Conservation (phyloP, 1,140 invertebrate genomes). For the Melipona quadrifasciata region DNA sequence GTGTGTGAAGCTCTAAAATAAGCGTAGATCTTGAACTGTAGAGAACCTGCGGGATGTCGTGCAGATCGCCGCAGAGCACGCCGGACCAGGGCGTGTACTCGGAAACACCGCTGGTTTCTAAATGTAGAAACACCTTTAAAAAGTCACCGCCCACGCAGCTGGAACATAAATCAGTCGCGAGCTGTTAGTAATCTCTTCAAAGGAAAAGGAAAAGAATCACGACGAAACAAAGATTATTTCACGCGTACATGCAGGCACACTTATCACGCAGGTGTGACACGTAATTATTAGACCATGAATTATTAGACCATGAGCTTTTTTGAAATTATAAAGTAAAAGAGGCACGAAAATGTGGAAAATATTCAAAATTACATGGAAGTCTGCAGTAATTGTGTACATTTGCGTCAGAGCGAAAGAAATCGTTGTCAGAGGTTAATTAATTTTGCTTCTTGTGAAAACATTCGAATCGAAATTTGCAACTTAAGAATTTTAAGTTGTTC, state of each 20-base stretch:
- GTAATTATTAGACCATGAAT: not conserved
- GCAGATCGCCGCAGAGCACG: conserved; percentile 88
- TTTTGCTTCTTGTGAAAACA: no score
- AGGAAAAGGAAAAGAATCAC: not conserved
- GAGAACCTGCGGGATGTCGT: conserved; percentile 87
- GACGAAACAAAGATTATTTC: not conserved
- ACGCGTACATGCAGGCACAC: not conserved
- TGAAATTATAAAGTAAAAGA: no score
- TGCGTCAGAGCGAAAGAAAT: not conserved
- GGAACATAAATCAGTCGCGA: conserved; percentile 76
- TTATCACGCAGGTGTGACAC: not conserved
- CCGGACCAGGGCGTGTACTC: conserved; percentile 90
- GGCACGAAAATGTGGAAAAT: no score
- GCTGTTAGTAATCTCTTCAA: not conserved
- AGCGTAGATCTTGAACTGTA: conserved; percentile 92
- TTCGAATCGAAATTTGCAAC: no score
- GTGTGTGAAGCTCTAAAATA: conserved; percentile 90
- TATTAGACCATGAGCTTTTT: not conserved
- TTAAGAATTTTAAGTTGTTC: no score
- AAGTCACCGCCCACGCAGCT: conserved; percentile 90
- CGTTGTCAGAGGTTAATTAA: not conserved
- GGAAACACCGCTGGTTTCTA: conserved; percentile 87
- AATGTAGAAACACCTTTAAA: conserved; percentile 90
- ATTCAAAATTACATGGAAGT: no score
- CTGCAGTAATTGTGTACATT: not conserved